Evolutionary conservation across 2,888 invertebrate genomes (phyloP).

Genomic region (Eupithecia pulchellata): DNA sequence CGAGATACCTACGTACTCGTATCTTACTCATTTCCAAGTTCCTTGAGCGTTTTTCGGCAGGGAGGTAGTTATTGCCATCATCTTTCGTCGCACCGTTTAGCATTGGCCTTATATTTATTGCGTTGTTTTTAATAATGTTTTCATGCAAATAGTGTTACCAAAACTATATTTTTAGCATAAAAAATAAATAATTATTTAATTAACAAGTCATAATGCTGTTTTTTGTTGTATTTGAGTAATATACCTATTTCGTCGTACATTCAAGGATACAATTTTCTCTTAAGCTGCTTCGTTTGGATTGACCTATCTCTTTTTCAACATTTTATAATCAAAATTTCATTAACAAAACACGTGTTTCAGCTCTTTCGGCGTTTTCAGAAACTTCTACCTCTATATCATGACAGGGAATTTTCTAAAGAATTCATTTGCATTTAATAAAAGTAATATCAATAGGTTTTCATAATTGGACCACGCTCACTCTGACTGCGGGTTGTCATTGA

Average conservation of each 20-base stretch:
- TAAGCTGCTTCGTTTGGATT: not conserved
- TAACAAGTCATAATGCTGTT: not conserved
- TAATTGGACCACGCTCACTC: not conserved
- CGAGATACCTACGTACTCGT: too few relatives aligned
- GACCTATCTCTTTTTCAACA: too few relatives aligned
- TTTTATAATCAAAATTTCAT: not conserved
- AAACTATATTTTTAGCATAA: not conserved
- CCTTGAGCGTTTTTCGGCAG: not conserved
- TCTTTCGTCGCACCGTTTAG: conserved; percentile 1
- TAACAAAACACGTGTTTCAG: not conserved
- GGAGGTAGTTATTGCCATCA: too few relatives aligned
- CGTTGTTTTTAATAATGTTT: conserved; percentile 21
- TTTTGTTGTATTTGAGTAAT: not conserved
- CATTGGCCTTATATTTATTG: conserved; percentile 26
- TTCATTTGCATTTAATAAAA: not conserved
- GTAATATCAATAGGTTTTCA: not conserved
- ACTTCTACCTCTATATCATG: not conserved
- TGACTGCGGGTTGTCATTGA: conserved; percentile 10
- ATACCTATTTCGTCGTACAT: not conserved
- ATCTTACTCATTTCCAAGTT: not conserved
- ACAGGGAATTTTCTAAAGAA: not conserved
- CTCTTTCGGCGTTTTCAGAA: not conserved
- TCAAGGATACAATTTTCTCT: not conserved
- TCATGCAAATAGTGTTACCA: not conserved
- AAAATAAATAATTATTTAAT: too few relatives aligned